Evolutionary conservation across 2,888 invertebrate species (phyloP).

Genomic region (Fragum fragum): DNA sequence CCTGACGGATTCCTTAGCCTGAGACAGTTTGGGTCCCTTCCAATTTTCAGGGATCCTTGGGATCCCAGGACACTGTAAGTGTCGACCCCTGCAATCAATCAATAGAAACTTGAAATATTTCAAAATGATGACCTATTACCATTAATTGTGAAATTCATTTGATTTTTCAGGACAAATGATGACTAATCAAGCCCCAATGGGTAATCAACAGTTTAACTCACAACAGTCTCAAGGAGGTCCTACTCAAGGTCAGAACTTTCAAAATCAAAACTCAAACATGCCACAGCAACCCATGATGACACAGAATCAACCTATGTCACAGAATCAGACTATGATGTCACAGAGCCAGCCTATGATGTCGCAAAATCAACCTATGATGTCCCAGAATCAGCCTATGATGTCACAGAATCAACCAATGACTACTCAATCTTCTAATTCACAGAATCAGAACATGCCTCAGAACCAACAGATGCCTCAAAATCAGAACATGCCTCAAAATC

Average conservation of each 20-base stretch:
- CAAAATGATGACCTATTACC: too few species aligned
- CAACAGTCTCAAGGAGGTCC: constrained; percentile 52
- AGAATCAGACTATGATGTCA: constrained; percentile 73
- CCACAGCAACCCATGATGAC: constrained; percentile 76
- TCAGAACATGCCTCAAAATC: constrained; percentile 64
- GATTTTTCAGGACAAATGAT: constrained; percentile 58
- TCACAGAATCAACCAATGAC: constrained; percentile 72
- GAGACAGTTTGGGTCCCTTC: too few species aligned
- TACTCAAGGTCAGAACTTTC: constrained; percentile 53
- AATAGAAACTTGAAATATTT: too few species aligned
- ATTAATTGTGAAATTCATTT: too few species aligned
- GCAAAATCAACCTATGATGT: constrained; percentile 66
- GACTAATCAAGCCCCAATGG: constrained; percentile 50
- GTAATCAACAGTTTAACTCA: constrained; percentile 49
- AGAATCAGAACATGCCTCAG: constrained; percentile 63
- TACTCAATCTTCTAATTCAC: constrained; percentile 58
- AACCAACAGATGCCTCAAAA: constrained; percentile 71
- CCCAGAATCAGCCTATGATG: constrained; percentile 75
- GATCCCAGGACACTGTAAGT: too few species aligned
- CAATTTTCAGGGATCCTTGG: too few species aligned
- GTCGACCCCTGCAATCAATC: too few species aligned
- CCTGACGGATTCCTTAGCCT: too few species aligned
- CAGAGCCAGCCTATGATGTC: constrained; percentile 70
- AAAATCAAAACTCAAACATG: constrained; percentile 70
- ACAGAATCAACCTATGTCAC: constrained; percentile 69